Evolutionary conservation across 2,888 invertebrate species (phyloP), one percentile per base, ranked within the genome.

Genomic region (Eupithecia tripunctaria): DNA sequence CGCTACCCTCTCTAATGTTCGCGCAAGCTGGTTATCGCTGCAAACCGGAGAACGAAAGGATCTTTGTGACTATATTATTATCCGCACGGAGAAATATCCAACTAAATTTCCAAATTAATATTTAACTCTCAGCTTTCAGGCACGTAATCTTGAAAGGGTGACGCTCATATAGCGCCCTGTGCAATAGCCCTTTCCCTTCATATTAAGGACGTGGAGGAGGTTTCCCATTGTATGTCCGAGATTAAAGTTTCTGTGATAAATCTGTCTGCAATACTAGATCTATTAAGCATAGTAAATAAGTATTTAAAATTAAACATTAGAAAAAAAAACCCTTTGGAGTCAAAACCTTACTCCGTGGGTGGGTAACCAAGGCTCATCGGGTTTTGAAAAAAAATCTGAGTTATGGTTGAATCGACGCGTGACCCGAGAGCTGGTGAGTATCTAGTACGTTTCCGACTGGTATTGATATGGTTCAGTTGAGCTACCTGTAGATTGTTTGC

Each of bases 161-260:
- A 86, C 85, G 88, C 88, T 90, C 21, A 56, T 56, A 56, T 56
- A 56, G 25, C 56, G 89, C 88, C 88, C 88, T 86, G 83, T 90
- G 90, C 89, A 89, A 92, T 89, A 78, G 87, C 80, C 68, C 81
- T 85, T 89, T 88, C 91, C 92, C 89, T 91, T 86, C 88, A 87
- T 91, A 92, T 91, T 91, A 91, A 88, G 87, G 87, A 85, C 83
- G 85, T 85, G 84, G 85, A 59, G n/a, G 51, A 64, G 25, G 36
- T 63, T 71, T 56, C 56, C 1, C 74, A 74, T 67, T 74, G 67
- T 68, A 32, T n/a, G 59, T 63, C 60, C 66, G 68, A 68, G n/a
- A 60, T 67, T 41, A 1, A 38, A 63, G 4, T 10, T 21, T 36
- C 8, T 6, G n/a, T n/a, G n/a, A n/a, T n/a, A n/a, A n/a, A n/a